Base-by-base conservation (phyloP, 2,888 invertebrate genomes). In the Notodonta dromedarius region DNA sequence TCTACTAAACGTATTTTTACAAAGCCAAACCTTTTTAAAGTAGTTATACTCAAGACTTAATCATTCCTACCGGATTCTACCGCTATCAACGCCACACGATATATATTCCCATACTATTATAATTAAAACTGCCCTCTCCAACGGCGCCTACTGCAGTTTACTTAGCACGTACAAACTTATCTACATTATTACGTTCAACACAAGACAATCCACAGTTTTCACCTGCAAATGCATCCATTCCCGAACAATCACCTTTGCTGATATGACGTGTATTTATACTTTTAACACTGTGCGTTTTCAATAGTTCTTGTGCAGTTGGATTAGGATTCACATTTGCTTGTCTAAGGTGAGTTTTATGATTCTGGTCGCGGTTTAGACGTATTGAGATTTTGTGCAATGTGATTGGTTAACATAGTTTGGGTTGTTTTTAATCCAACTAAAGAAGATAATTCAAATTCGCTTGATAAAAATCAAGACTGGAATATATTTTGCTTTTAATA, bases 201-300 rank as follows among this genome's bases (percentile, higher is more conserved):
- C 68, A 75, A 68, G 62, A 67, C 70, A 70, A 78, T 74, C 73
- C 73, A 75, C 66, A 63, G 65, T 66, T 69, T 78, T 74, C 74
- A 77, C 72, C 71, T 67, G 63, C 67, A 76, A 82, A 80, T 86
- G 79, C 83, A 82, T 76, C 79, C 90, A 91, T 86, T 91, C 85
- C 77, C 73, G 80, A 84, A 81, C 88, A 80, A 87, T 83, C 83
- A 83, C 82, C 82, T 84, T 79, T 65, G 69, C 69, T 66, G 80
- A 80, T 76, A 83, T 86, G 90, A 90, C 90, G 90, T 89, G 86
- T 75, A 78, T 70, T n/a, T 39, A 14, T 35, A 73, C 73, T 75
- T 70, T 74, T 68, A 66, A 67, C 66, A 74, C 66, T 65, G 62
- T 58, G 62, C 62, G 62, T 55, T 59, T 57, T 57, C n/a, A 56